phyloP scores from a whole-genome alignment of 2,888 invertebrate genomes.

The Nephrotoma appendiculata region DNA sequence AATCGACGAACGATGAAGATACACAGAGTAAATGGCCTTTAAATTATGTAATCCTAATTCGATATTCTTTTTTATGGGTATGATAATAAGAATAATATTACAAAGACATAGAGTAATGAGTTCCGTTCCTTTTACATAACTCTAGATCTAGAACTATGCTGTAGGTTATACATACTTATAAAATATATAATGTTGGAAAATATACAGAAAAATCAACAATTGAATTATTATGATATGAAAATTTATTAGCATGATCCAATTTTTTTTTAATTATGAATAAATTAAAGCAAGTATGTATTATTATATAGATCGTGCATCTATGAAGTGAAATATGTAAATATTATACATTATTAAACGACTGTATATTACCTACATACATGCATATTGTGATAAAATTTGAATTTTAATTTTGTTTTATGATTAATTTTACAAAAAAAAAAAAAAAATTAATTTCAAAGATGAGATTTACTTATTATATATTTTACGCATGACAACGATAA shows the following conservation, averaged over 20 bases:
- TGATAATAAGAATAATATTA: no score
- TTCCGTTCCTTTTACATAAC: no score
- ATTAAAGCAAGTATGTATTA: neutral
- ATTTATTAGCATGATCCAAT: neutral
- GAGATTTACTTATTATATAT: neutral
- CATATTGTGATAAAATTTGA: neutral
- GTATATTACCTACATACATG: neutral
- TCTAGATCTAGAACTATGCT: neutral
- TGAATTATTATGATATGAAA: neutral
- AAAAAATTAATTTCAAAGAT: neutral
- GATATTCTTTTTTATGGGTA: no score
- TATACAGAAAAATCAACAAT: neutral
- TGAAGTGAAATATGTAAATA: neutral
- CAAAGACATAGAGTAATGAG: no score
- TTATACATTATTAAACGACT: neutral
- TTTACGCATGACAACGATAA: neutral
- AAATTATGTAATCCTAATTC: neutral
- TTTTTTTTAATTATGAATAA: neutral
- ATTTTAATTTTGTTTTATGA: neutral
- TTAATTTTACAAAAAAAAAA: neutral
- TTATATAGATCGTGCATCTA: neutral
- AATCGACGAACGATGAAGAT: neutral
- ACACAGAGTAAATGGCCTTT: neutral
- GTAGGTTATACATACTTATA: neutral
- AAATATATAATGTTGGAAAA: neutral